These are phyloP conservation scores for Dicrostonyx torquatus DNA, from an alignment of 2,797 vertebrate species.

Conservation along the genomic window DNA sequence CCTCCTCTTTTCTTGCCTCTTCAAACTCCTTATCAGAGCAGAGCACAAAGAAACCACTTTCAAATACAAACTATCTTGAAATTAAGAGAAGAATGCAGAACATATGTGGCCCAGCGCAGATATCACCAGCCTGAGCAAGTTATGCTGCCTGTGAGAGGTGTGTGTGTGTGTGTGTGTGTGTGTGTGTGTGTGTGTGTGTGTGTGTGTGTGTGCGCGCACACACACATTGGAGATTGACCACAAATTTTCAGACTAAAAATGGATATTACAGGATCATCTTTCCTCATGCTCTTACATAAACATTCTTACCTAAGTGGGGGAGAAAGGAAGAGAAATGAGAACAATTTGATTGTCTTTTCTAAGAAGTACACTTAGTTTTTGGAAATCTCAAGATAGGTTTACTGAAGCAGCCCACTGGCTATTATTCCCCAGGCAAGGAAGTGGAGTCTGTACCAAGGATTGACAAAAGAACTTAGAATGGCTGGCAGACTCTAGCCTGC, in stretches of 20 bases:
- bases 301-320: not conserved
- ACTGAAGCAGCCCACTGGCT: not conserved
- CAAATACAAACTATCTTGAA: conserved; percentile 46
- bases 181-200: too few species aligned
- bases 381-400: not conserved
- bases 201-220: not conserved
- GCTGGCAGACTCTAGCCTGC: not conserved
- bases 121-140: not conserved
- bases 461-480: not conserved
- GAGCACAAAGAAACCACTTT: conserved; percentile 72
- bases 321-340: not conserved
- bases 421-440: too few species aligned
- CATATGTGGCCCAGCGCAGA: not conserved
- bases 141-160: not conserved
- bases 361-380: not conserved
- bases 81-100: conserved; percentile 33
- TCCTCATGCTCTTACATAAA: not conserved
- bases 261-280: not conserved
- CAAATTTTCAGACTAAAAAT: not conserved
- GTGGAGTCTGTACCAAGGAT: too few species aligned
- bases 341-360: not conserved
- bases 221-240: not conserved
- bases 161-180: not conserved
- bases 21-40: conserved; percentile 68
- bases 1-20: conserved; percentile 21